Evolutionary conservation across 1,140 invertebrate genomes (phyloP).

Genomic region (Pogonomyrmex barbatus): DNA sequence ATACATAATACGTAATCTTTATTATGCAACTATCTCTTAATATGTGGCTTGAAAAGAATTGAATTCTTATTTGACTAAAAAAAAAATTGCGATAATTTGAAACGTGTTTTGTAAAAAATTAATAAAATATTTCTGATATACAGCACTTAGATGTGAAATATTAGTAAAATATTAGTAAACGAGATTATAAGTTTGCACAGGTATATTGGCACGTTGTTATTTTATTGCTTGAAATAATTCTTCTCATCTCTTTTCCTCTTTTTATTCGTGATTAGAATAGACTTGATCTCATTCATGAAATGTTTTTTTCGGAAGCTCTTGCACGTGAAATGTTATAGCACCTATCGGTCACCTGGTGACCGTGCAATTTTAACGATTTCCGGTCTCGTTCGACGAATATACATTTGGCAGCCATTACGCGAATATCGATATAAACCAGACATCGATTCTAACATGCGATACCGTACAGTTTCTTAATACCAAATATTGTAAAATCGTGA

Average conservation of each 20-base stretch:
- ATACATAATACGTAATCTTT: not conserved
- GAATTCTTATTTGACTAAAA: not conserved
- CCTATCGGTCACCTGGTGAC: slow-evolving; percentile 48
- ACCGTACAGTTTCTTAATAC: not conserved
- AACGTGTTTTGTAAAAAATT: not conserved
- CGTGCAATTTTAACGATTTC: slow-evolving; percentile 76
- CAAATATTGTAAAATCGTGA: slow-evolving; percentile 7
- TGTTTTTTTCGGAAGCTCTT: slow-evolving; percentile 12
- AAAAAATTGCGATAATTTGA: not conserved
- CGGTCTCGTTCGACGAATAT: slow-evolving; percentile 65
- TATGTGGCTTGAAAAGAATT: not conserved
- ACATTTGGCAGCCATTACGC: slow-evolving; percentile 46
- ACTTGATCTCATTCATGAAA: slow-evolving; percentile 22
- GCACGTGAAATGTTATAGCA: slow-evolving; percentile 13
- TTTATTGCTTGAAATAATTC: slow-evolving; percentile 2
- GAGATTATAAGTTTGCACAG: not conserved
- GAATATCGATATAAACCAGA: slow-evolving; percentile 52
- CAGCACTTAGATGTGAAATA: not conserved
- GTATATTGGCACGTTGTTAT: not conserved
- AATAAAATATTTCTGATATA: slow-evolving; percentile 17
- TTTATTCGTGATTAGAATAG: slow-evolving; percentile 27
- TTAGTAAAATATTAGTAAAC: not conserved
- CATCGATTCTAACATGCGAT: not conserved
- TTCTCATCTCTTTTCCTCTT: not conserved
- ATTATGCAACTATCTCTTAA: not conserved